phyloP scores from a whole-genome alignment of 2,797 vertebrate genomes.

The Hozukius guyotensis region DNA sequence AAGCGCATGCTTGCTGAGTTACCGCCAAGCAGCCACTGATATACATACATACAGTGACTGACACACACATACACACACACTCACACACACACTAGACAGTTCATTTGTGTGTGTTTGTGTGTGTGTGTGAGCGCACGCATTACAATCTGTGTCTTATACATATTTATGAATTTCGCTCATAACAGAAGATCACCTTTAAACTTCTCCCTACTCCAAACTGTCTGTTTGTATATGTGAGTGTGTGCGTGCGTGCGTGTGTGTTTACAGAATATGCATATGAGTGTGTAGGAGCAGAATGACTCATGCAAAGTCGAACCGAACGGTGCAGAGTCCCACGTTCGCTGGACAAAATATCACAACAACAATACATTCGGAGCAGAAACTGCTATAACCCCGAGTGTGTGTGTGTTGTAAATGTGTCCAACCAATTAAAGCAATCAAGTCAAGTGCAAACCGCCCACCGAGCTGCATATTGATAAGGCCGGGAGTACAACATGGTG shows the following conservation, averaged over 20 bases:
- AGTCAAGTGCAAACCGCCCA: constrained; percentile 70
- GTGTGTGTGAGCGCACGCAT: background rate
- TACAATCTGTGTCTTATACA: constrained; percentile 53
- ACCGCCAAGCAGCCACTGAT: constrained; percentile 29
- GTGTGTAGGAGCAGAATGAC: constrained; percentile 72
- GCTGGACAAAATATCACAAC: constrained; percentile 53
- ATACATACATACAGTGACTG: constrained; percentile 4
- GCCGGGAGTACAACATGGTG: constrained; percentile 34
- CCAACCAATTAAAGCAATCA: constrained; percentile 74
- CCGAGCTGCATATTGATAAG: constrained; percentile 69
- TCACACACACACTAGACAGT: constrained; percentile 8
- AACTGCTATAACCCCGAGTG: constrained; percentile 1
- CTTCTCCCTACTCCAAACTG: constrained; percentile 54
- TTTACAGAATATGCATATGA: constrained; percentile 68
- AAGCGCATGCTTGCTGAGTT: constrained; percentile 82
- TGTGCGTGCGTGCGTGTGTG: constrained; percentile 29
- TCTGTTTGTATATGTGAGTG: constrained; percentile 38
- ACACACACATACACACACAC: constrained; percentile 1
- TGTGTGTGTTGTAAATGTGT: constrained; percentile 32
- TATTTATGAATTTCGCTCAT: constrained; percentile 70
- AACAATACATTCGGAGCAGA: constrained; percentile 44
- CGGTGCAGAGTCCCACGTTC: constrained; percentile 47
- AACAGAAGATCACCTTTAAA: constrained; percentile 68
- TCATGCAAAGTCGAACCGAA: constrained; percentile 63
- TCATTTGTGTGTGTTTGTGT: constrained; percentile 12